Evolutionary conservation across 2,113 vertebrate genomes (phyloP), one percentile per base, ranked within the genome.

Genomic region (Uria aalge): DNA sequence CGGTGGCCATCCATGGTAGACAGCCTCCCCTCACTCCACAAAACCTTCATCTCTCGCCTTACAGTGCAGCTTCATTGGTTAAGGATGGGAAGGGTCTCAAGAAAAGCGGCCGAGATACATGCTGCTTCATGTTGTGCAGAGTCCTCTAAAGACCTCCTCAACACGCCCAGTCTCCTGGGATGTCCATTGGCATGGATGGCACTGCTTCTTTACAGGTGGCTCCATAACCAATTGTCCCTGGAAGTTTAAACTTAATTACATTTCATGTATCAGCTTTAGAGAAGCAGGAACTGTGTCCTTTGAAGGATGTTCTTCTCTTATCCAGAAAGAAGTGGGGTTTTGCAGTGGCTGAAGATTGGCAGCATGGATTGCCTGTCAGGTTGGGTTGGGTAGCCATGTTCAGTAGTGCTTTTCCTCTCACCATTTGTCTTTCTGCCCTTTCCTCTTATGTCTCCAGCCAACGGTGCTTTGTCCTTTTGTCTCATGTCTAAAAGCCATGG

Each of bases 1-100:
- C 0, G 0, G 34, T 14, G 66, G 29, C 24, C 32, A 63, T 27
- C 41, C 41, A 12, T 3, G 4, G 36, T 8, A 60, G 22, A 32
- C 36, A 57, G 43, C 29, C 21, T 60, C 57, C 29, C 43, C 38
- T 77, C 23, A 15, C 1, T 0, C 36, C 36, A 55, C 34, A 43
- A 68, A 91, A 40, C 32, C 26, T 48, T 41, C 9, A 26, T 19
- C 27, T 71, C n/a, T 38, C 36, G 6, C 38, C n/a, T 55, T 26
- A 34, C 23, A 52, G 19, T 36, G 38, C 3, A 2, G 38, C 32
- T 52, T 26, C 7, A 3, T 9, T 74, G 34, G 22, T 36, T 29
- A 64, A 56, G 21, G 62, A 56, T 48, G 26, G 32, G 55, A 86
- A 77, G 27, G 32, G 12, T 53, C 34, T 91, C 30, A 29, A 32